phyloP scores from a whole-genome alignment of 2,797 vertebrate genomes.

The Paguma larvata region DNA sequence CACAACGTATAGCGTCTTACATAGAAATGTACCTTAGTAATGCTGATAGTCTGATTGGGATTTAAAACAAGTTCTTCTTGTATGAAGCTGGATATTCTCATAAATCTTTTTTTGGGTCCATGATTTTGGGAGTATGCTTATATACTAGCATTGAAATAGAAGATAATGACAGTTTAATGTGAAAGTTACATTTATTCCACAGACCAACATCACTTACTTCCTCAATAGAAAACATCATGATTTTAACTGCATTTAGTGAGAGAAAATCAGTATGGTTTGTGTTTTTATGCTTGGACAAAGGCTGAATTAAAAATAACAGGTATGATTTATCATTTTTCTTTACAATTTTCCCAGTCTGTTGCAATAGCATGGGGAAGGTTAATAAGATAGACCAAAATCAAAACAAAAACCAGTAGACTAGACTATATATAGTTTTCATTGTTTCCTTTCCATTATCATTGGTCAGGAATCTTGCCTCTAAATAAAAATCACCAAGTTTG shows the following conservation, averaged over 20 bases:
- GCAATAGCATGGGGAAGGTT: background rate
- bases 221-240: constrained; percentile 33
- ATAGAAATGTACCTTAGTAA: background rate
- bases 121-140: background rate
- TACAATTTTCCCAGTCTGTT: background rate
- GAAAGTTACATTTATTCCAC: constrained; percentile 20
- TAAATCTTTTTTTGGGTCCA: background rate
- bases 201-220: background rate
- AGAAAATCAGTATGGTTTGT: constrained; percentile 13
- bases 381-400: background rate
- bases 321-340: constrained; percentile 16
- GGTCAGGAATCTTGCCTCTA: background rate
- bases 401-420: background rate
- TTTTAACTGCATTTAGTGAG: background rate
- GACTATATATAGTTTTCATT: background rate
- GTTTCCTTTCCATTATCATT: constrained; percentile 5
- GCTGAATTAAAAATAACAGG: constrained; percentile 36
- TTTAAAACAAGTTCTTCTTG: constrained; percentile 54
- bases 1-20: background rate
- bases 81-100: background rate
- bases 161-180: constrained; percentile 1
- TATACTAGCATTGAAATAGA: background rate
- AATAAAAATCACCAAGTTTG: background rate
- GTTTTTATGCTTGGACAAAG: constrained; percentile 37
- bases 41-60: background rate